A percentile compares a stretch with the other conserved stretches of the same genome.
phyloP scores from a whole-genome alignment of 2,888 invertebrate species.

The Amaurobius ferox region DNA sequence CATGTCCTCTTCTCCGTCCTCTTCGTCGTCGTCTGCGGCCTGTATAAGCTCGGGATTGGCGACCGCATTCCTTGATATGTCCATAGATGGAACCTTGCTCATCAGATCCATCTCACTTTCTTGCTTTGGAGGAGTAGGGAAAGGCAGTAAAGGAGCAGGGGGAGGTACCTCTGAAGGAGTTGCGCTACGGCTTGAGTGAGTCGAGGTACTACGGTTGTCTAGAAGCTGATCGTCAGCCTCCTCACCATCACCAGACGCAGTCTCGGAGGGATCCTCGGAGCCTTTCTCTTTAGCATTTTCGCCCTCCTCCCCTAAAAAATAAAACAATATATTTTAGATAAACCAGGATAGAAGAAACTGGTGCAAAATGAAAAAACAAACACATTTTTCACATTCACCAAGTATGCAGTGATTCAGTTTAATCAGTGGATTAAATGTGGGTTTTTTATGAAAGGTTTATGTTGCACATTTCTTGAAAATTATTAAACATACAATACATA shows the following conservation, averaged over 20 bases:
- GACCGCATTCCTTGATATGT: constrained; percentile 74
- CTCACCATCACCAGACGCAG: constrained; percentile 30
- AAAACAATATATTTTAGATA: constrained; percentile 15
- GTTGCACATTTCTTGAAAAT: too few relatives aligned
- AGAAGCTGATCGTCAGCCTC: constrained; percentile 35
- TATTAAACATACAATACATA: too few relatives aligned
- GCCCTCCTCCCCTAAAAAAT: constrained; percentile 69
- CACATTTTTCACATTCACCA: too few relatives aligned
- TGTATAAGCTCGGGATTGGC: constrained; percentile 62
- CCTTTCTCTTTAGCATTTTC: constrained; percentile 57
- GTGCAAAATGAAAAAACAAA: too few relatives aligned
- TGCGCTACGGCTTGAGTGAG: constrained; percentile 56
- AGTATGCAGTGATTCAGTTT: too few relatives aligned
- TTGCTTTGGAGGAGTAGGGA: constrained; percentile 32
- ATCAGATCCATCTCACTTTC: constrained; percentile 35
- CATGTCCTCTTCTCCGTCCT: constrained; percentile 54
- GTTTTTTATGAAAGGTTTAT: too few relatives aligned
- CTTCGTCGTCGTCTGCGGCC: constrained; percentile 54
- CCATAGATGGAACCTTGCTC: constrained; percentile 73
- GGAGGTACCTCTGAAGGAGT: constrained; percentile 37
- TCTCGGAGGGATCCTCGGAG: constrained; percentile 54
- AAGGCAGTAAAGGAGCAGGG: constrained; percentile 17
- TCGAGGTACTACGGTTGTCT: constrained; percentile 44
- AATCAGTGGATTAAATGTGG: too few relatives aligned
- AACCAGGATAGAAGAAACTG: too few relatives aligned